A percentile compares a stretch with the other conserved stretches of the same genome.
Evolutionary conservation across 2,113 vertebrate genomes (phyloP).

Genomic region (Chauna torquata): DNA sequence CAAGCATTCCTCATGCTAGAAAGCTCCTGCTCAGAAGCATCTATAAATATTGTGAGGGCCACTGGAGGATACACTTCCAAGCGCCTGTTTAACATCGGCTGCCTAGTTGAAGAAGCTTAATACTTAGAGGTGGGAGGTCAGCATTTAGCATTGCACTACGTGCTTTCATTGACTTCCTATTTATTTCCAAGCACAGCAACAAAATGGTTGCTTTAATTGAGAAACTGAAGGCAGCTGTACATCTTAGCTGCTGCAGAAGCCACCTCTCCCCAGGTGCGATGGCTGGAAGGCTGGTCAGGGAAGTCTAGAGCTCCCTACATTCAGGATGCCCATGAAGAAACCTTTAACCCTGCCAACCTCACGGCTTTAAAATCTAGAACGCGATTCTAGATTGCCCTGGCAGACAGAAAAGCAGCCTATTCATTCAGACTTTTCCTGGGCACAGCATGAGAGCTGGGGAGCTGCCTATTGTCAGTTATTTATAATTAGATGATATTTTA

Average conservation of each 20-base stretch:
- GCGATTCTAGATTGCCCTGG: not conserved
- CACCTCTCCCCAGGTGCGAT: rapidly evolving
- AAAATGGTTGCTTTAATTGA: not conserved
- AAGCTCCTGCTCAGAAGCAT: not conserved
- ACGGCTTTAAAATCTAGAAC: not conserved
- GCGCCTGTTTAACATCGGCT: not conserved
- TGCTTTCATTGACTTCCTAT: not conserved
- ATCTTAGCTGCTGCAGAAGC: not conserved
- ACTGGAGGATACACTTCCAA: not conserved
- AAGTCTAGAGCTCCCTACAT: not conserved
- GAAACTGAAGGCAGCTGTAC: not conserved
- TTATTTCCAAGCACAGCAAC: not conserved
- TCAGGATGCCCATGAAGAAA: not conserved
- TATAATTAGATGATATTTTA: slow-evolving; percentile 63
- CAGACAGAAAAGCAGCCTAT: slow-evolving; percentile 24
- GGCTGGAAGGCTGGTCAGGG: not conserved
- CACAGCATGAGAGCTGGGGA: slow-evolving; percentile 31
- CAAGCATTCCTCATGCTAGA: not conserved
- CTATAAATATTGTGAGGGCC: not conserved
- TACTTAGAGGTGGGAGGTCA: not conserved
- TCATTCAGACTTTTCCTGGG: slow-evolving; percentile 47
- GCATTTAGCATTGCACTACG: not conserved
- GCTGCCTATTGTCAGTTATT: slow-evolving; percentile 38
- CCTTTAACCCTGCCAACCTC: not conserved
- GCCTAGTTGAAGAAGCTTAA: not conserved